These are phyloP conservation scores for Alethe diademata DNA, from an alignment of 2,113 vertebrate species.

Conservation along the genomic window DNA sequence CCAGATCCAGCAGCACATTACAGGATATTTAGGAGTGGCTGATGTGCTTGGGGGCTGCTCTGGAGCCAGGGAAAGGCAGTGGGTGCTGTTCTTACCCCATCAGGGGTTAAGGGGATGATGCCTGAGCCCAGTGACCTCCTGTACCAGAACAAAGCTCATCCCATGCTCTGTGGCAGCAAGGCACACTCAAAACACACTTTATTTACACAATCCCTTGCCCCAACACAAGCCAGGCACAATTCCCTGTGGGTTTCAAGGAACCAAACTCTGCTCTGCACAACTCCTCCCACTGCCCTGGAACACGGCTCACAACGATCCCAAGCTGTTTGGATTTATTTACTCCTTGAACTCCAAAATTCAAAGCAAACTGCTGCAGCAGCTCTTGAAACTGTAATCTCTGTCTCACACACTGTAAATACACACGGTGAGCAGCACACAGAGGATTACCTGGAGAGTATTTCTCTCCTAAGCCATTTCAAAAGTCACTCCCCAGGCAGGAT, in stretches of 20 bases:
- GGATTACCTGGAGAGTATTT: background rate
- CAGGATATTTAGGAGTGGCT: background rate
- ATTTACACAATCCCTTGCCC: background rate
- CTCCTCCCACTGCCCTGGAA: background rate
- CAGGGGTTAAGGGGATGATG: background rate
- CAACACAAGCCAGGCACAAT: background rate
- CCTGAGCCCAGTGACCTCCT: background rate
- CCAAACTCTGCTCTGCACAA: background rate
- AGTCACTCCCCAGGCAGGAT: background rate
- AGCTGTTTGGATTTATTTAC: background rate
- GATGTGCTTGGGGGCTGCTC: background rate
- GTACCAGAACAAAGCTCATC: background rate
- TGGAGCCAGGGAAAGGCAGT: background rate
- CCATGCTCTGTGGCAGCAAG: background rate
- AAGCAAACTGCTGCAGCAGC: background rate
- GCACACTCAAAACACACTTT: background rate
- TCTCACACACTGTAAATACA: background rate
- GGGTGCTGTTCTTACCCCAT: background rate
- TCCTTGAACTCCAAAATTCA: background rate
- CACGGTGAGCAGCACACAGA: background rate
- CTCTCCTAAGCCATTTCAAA: background rate
- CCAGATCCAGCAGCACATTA: background rate
- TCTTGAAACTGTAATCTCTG: background rate
- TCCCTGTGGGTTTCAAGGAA: background rate
- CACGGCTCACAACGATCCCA: rapidly evolving